These are phyloP conservation scores for Brachypterus glaber DNA, from an alignment of 2,888 invertebrate species.

Conservation along the genomic window DNA sequence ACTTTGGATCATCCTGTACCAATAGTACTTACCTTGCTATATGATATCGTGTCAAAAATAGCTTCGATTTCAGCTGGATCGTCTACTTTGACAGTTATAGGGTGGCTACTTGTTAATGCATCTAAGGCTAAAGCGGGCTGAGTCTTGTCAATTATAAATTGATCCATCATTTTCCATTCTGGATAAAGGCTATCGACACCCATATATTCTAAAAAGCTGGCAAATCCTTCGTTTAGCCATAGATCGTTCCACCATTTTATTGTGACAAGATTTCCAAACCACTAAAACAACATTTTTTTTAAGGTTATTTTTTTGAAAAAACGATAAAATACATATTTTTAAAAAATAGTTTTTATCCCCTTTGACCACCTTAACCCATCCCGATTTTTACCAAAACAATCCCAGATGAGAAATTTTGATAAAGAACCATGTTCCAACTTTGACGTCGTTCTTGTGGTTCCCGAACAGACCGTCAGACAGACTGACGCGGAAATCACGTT, in stretches of 20 bases:
- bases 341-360: no score
- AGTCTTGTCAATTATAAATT: conserved; percentile 58
- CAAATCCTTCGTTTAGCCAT: conserved; percentile 86
- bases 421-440: no score
- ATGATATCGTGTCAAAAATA: conserved; percentile 67
- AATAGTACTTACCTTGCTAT: conserved; percentile 56
- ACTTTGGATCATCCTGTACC: no score
- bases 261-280: conserved; percentile 88
- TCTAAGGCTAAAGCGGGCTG: conserved; percentile 60
- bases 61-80: conserved; percentile 63
- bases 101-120: conserved; percentile 60
- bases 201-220: conserved; percentile 72
- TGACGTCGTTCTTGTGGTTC: no score
- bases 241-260: conserved; percentile 92
- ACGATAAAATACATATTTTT: no score
- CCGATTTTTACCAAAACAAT: no score
- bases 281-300: conserved; percentile 41
- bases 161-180: conserved; percentile 61
- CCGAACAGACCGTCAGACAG: no score
- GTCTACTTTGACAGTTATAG: conserved; percentile 57
- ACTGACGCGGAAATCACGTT: no score
- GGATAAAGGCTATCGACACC: conserved; percentile 54
- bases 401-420: no score
- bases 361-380: no score
- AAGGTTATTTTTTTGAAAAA: neutral